These are phyloP conservation scores for Emesis furor DNA, from an alignment of 2,888 invertebrate species.

Conservation along the genomic window DNA sequence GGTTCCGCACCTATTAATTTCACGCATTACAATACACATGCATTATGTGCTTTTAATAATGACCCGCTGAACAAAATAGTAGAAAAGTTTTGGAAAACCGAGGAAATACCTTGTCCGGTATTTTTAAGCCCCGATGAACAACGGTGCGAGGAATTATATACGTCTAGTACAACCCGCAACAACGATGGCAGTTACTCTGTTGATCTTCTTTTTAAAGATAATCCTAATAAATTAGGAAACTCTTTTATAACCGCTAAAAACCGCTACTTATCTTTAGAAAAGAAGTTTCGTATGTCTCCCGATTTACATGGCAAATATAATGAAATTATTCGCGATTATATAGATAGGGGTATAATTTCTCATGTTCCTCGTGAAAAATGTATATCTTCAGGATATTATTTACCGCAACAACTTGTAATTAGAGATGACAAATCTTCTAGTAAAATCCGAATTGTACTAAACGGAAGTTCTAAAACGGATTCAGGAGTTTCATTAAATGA, in stretches of 20 bases:
- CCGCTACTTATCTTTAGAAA: neutral
- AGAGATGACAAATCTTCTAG: constrained; percentile 45
- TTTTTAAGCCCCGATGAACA: too few relatives aligned
- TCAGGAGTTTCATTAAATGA: constrained; percentile 48
- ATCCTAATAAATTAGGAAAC: neutral
- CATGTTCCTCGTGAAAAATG: constrained; percentile 7
- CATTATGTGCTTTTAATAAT: constrained; percentile 29
- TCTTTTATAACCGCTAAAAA: constrained; percentile 22
- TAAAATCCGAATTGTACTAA: constrained; percentile 38
- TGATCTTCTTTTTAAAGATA: too few relatives aligned
- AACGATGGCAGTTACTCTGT: too few relatives aligned
- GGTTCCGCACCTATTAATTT: constrained; percentile 31
- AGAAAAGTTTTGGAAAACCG: constrained; percentile 12
- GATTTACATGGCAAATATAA: neutral
- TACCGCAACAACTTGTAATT: constrained; percentile 53
- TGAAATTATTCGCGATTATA: neutral
- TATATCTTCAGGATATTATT: constrained; percentile 27
- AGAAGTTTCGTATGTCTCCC: constrained; percentile 3
- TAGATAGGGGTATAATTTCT: neutral
- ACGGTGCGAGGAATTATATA: too few relatives aligned
- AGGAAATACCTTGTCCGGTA: too few relatives aligned
- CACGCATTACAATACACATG: neutral
- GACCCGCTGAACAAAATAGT: constrained; percentile 30
- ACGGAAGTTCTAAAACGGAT: constrained; percentile 46
- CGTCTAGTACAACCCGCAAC: too few relatives aligned